Evolutionary conservation across 2,888 invertebrate species (phyloP).

Genomic region (Clusia tigrina): DNA sequence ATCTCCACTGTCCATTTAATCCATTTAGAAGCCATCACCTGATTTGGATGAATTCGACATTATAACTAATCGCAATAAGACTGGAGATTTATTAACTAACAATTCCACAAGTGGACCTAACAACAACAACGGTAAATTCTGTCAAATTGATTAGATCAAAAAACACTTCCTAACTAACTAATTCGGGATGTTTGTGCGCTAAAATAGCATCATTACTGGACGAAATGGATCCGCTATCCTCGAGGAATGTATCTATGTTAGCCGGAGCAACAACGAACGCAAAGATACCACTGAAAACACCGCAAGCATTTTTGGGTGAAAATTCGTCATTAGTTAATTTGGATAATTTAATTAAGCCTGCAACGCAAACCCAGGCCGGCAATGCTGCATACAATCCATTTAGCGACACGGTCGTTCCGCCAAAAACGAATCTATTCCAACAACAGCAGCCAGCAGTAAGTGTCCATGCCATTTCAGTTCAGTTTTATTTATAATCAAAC

Average conservation of each 20-base stretch:
- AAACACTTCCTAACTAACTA: too few relatives aligned
- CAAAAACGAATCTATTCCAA: conserved; percentile 70
- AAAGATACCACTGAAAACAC: conserved; percentile 75
- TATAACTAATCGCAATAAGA: conserved; percentile 78
- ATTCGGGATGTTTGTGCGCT: too few relatives aligned
- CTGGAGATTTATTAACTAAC: conserved; percentile 52
- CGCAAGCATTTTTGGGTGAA: conserved; percentile 95
- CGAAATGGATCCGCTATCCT: conserved; percentile 63
- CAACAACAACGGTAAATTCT: conserved; percentile 60
- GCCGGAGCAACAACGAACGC: conserved; percentile 52
- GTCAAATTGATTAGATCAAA: not conserved
- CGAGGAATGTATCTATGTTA: conserved; percentile 33
- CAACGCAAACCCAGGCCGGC: conserved; percentile 55
- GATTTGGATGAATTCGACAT: conserved; percentile 90
- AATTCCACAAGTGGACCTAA: conserved; percentile 56
- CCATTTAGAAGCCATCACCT: conserved; percentile 61
- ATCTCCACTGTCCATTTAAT: not conserved
- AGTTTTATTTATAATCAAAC: not conserved
- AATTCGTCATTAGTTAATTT: conserved; percentile 97
- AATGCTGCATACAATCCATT: conserved; percentile 64
- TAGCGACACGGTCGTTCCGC: conserved; percentile 62
- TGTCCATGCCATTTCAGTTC: conserved; percentile 18
- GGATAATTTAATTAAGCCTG: conserved; percentile 87
- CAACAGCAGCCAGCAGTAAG: conserved; percentile 65
- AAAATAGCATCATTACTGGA: conserved; percentile 59